Evolutionary conservation across 2,113 vertebrate genomes (phyloP), one percentile per base, ranked within the genome.

Genomic region (Lasiurus borealis): DNA sequence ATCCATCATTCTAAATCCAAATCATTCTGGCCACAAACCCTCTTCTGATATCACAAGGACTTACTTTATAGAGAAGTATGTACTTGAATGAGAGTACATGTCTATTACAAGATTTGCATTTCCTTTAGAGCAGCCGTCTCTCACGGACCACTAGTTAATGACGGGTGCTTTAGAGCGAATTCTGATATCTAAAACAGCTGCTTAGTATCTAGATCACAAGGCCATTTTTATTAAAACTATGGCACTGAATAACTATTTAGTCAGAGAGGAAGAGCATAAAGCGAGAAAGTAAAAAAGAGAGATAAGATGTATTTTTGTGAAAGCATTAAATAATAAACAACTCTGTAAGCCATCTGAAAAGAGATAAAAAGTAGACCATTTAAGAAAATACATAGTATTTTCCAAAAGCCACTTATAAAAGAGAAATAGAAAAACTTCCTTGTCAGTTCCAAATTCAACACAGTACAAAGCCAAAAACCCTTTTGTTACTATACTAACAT

Each of bases 401-500:
- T 66, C 29, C 48, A 64, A 31, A 50, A 78, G 21, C 44, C 91
- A 75, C 54, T 80, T 40, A 68, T 15, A 69, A 88, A 93, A 66
- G 29, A 64, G 54, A 48, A 95, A 82, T 73, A 50, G 12, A n/a
- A 21, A 73, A 50, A 77, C 29, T 93, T 95, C 82, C 66, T 82
- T 72, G 14, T 95, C 64, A 62, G 46, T 73, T 88, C 87, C 95
- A 96, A 96, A 94, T 75, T 69, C 92, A 96, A 96, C 87, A 95
- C 81, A 95, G 59, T 85, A 92, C 81, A 95, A 97, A 92, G 52
- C 72, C 84, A 96, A 88, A 27, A 90, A 90, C 92, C 44, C 44
- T 93, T 97, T 97, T 93, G 97, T 95, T 94, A 90, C 92, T 88
- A 90, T 29, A 78, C 81, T 91, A 80, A 89, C 50, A 93, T 64